These are phyloP conservation scores for Digitonthophagus gazella DNA, from an alignment of 2,888 invertebrate species.

Conservation along the genomic window DNA sequence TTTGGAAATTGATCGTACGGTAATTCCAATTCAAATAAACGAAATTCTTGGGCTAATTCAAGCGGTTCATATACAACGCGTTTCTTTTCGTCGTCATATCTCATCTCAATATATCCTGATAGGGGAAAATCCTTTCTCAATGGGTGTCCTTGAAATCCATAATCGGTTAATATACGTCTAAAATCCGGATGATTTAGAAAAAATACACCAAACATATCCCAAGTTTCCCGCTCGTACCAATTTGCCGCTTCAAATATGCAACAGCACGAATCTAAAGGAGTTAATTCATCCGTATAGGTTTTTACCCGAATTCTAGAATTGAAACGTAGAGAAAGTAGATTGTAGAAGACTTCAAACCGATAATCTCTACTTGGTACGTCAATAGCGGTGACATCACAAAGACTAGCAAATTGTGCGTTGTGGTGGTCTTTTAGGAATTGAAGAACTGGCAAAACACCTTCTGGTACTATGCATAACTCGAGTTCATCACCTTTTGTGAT, in stretches of 20 bases:
- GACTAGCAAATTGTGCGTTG: slow-evolving; percentile 79
- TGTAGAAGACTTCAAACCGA: slow-evolving; percentile 90
- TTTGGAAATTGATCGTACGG: slow-evolving; percentile 96
- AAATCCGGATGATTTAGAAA: slow-evolving; percentile 95
- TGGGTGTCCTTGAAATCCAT: slow-evolving; percentile 96
- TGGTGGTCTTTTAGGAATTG: slow-evolving; percentile 89
- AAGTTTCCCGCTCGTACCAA: slow-evolving; percentile 89
- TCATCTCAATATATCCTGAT: slow-evolving; percentile 86
- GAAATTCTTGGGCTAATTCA: slow-evolving; percentile 91
- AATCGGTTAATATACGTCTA: slow-evolving; percentile 90
- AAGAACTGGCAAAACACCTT: slow-evolving; percentile 83
- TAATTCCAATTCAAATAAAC: slow-evolving; percentile 87
- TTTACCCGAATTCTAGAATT: slow-evolving; percentile 88
- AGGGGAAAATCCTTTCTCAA: slow-evolving; percentile 93
- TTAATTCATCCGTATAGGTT: slow-evolving; percentile 93
- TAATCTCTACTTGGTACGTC: slow-evolving; percentile 81
- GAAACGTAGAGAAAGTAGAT: slow-evolving; percentile 79
- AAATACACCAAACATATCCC: slow-evolving; percentile 96
- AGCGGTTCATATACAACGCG: slow-evolving; percentile 90
- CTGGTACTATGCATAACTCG: slow-evolving; percentile 80
- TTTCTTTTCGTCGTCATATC: slow-evolving; percentile 92
- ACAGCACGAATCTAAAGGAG: slow-evolving; percentile 76
- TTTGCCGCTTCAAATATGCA: slow-evolving; percentile 83
- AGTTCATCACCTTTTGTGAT: slow-evolving; percentile 80
- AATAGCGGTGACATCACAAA: slow-evolving; percentile 84